Base-by-base conservation (phyloP, 2,797 vertebrate species). In the Sebastes steindachneri region DNA sequence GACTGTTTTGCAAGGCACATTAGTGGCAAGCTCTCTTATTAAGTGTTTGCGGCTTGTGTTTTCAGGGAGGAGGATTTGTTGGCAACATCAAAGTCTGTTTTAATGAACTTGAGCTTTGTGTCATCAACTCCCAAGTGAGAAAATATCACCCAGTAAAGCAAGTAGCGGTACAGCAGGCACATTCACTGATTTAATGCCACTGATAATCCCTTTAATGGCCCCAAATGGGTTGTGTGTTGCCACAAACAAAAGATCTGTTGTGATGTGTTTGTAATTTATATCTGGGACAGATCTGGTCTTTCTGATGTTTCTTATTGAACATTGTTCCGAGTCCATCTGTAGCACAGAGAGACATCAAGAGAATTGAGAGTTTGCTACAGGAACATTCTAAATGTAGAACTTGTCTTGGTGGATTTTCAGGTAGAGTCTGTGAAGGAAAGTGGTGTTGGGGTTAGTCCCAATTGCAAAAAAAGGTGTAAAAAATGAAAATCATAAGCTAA, bases 11-110 rank as follows among this genome's bases (percentile, higher is more conserved):
- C 54, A 7, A 4, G n/a, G 68, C 7, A 72, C 37, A 59, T 77
- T 58, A 79, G 28, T 77, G 71, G 23, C 17, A 35, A 41, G 35
- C 59, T 83, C 15, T 68, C 29, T 33, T 35, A 26, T 80, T 41
- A 68, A 72, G 31, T 63, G 54, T 63, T 79, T 25, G 57, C 68
- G 64, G 23, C 31, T 59, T 53, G 5, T 67, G 12, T 68, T 79
- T 77, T 84, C 59, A 65, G 45, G 23, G 72, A 79, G 62, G 15
- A 15, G 17, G 26, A 74, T 71, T 75, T 84, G 37, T 54, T 69
- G 35, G 68, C 58, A 81, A 73, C 66, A 80, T 82, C 58, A 79
- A 5, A 70, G 53, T 55, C 19, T 58, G 7, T 71, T 73, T 73
- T 74, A 68, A 80, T 89, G 28, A 82, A 72, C 28, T 57, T 66